Conservation (phyloP, 2,797 vertebrate species). For the Acanthurus tractus region DNA sequence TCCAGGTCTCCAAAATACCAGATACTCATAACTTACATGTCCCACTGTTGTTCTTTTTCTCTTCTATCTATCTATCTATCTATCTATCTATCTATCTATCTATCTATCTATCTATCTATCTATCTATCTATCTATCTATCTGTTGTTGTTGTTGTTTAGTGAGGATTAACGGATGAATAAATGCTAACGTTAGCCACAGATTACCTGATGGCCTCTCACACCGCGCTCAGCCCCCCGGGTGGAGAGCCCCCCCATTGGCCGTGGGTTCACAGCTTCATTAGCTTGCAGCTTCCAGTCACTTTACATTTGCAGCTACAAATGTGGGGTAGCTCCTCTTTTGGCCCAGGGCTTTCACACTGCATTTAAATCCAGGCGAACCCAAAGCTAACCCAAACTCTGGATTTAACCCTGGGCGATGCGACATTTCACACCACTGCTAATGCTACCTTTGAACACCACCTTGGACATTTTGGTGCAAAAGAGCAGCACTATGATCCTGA, state of each 20-base stretch:
- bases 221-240: constrained; percentile 33
- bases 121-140: background rate
- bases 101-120: background rate
- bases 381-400: constrained; percentile 9
- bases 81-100: background rate
- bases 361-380: constrained; percentile 50
- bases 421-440: constrained; percentile 46
- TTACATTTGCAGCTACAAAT: constrained; percentile 63
- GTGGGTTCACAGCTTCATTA: constrained; percentile 62
- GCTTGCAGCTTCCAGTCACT: constrained; percentile 59
- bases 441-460: constrained; percentile 32
- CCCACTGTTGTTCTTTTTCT: constrained; percentile 1
- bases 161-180: constrained; percentile 9
- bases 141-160: background rate
- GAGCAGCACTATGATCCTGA: constrained; percentile 23
- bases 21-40: constrained; percentile 35
- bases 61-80: background rate
- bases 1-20: constrained; percentile 58
- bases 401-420: constrained; percentile 37
- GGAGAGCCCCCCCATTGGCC: constrained; percentile 50
- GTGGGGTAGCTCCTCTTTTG: constrained; percentile 45
- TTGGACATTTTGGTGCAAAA: constrained; percentile 18
- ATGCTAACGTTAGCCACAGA: constrained; percentile 30
- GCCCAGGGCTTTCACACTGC: constrained; percentile 46
- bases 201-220: constrained; percentile 49